These are phyloP conservation scores for Tichodroma muraria DNA, from an alignment of 2,113 vertebrate genomes.

Conservation along the genomic window DNA sequence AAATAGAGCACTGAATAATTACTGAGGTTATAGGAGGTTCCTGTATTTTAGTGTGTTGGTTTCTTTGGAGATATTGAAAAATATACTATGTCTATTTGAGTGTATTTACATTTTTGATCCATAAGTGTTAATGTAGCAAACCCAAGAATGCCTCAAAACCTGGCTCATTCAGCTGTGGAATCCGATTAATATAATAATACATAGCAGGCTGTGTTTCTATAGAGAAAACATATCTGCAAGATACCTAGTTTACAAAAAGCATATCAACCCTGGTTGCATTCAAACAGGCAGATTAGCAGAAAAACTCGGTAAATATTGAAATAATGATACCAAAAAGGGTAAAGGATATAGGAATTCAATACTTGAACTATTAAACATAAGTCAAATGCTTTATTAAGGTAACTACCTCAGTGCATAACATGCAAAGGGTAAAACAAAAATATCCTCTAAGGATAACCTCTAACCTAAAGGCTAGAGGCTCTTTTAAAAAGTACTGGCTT, in stretches of 20 bases:
- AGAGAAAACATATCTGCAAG: not conserved
- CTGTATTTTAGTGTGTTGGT: not conserved
- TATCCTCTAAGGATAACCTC: not conserved
- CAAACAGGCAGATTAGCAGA: not conserved
- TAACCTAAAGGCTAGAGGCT: no score
- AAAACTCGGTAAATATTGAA: not conserved
- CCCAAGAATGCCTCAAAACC: not conserved
- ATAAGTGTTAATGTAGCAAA: not conserved
- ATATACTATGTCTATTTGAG: not conserved
- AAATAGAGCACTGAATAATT: not conserved
- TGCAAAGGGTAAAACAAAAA: not conserved
- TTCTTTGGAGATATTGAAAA: not conserved
- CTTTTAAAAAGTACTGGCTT: not conserved
- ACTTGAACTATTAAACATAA: not conserved
- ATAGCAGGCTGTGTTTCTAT: not conserved
- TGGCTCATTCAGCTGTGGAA: not conserved
- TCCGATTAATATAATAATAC: not conserved
- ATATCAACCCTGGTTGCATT: not conserved
- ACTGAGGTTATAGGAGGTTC: not conserved
- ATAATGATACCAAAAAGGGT: not conserved
- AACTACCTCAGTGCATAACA: not conserved
- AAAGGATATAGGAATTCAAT: not conserved
- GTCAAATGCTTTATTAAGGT: not conserved
- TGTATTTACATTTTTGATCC: not conserved
- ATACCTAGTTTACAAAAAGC: not conserved